These are phyloP conservation scores for Cynocephalus volans DNA, from an alignment of 2,113 vertebrate genomes.

Conservation along the genomic window DNA sequence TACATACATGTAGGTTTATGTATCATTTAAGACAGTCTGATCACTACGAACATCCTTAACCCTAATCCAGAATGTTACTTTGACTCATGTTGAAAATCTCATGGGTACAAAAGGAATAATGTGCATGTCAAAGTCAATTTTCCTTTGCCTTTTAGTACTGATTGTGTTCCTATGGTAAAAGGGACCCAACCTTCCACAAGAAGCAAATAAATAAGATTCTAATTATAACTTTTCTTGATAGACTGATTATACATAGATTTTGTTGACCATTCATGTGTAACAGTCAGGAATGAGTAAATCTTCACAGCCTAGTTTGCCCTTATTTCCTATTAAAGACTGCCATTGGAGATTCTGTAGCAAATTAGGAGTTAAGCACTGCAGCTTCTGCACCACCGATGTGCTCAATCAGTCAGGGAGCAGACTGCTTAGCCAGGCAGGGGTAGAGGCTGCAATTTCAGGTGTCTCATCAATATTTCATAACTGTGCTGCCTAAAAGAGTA, in stretches of 20 bases:
- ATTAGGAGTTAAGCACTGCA: slow-evolving; percentile 43
- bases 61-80: slow-evolving; percentile 81
- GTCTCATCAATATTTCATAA: background rate
- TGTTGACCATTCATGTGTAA: slow-evolving; percentile 79
- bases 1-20: slow-evolving; percentile 81
- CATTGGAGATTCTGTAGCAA: slow-evolving; percentile 31
- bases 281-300: slow-evolving; percentile 53
- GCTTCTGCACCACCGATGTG: background rate
- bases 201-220: slow-evolving; percentile 87
- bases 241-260: slow-evolving; percentile 81
- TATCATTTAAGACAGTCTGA: slow-evolving; percentile 88
- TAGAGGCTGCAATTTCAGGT: background rate
- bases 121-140: slow-evolving; percentile 79
- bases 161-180: slow-evolving; percentile 85
- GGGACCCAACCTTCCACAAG: slow-evolving; percentile 65
- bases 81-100: slow-evolving; percentile 79
- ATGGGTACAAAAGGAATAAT: slow-evolving; percentile 81
- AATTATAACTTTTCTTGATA: slow-evolving; percentile 86
- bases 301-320: slow-evolving; percentile 57
- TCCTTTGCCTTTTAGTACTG: slow-evolving; percentile 76
- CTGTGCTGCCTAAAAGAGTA: background rate
- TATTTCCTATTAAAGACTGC: slow-evolving; percentile 50
- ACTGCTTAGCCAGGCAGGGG: background rate
- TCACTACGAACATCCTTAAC: slow-evolving; percentile 83
- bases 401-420: background rate